Percentiles rank a stretch among this genome's conserved stretches.
Conservation (phyloP, 2,113 vertebrate species). For the Addax nasomaculatus region DNA sequence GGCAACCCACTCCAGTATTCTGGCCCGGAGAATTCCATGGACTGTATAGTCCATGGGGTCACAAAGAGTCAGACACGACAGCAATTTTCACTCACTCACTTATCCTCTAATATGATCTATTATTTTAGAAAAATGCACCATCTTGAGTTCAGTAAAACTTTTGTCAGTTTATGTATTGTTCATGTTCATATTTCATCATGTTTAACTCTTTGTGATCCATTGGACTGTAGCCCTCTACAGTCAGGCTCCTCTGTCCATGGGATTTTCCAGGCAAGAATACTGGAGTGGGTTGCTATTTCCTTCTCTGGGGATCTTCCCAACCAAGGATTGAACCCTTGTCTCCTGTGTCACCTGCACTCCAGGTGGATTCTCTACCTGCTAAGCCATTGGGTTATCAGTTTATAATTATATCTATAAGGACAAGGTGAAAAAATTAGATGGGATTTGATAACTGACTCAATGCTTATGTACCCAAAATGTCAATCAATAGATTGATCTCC, state of each 20-base stretch:
- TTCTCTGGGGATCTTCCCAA: neutral
- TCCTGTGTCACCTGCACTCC: neutral
- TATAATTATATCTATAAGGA: neutral
- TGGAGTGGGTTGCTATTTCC: neutral
- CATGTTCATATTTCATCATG: fast-evolving
- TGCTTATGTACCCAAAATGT: neutral
- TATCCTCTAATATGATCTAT: neutral
- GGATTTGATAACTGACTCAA: neutral
- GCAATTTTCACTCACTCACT: neutral
- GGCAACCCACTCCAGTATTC: neutral
- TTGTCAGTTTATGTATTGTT: neutral
- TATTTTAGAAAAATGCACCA: neutral
- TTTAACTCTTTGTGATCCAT: neutral
- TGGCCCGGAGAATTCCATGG: neutral
- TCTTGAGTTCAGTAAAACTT: neutral
- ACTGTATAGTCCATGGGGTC: neutral
- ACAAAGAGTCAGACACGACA: neutral
- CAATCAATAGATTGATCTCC: neutral
- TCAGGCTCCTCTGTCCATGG: neutral
- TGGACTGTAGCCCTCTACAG: neutral
- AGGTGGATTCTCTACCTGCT: neutral
- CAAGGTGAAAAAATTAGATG: neutral
- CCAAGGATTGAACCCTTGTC: neutral
- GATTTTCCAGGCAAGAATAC: neutral
- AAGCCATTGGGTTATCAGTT: neutral